Conservation (phyloP, 1,140 invertebrate genomes). For the Bradysia coprophila region DNA sequence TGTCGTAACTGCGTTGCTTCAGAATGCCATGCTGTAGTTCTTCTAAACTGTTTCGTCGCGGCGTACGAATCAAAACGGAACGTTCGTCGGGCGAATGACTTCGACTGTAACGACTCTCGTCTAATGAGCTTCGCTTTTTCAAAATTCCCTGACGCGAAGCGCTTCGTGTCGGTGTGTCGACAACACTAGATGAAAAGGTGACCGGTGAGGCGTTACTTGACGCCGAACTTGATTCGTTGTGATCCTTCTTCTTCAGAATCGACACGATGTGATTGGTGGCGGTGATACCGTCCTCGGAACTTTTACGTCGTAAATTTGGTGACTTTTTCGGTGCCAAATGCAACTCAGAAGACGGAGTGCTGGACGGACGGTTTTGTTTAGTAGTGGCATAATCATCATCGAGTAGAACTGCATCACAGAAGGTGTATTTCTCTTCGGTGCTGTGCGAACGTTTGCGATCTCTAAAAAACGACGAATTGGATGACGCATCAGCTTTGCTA, state of each 20-base stretch:
- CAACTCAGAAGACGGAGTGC: background rate
- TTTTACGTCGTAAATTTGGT: constrained; percentile 16
- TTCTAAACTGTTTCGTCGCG: constrained; percentile 26
- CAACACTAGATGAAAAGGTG: constrained; percentile 45
- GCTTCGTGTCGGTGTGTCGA: constrained; percentile 33
- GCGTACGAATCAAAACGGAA: constrained; percentile 20
- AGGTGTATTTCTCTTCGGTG: background rate
- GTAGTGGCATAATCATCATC: background rate
- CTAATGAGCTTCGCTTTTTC: constrained; percentile 59
- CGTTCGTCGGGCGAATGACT: constrained; percentile 23
- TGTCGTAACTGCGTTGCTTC: constrained; percentile 41
- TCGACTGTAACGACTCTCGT: constrained; percentile 38
- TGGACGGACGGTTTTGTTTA: background rate
- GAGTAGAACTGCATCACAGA: too few relatives aligned
- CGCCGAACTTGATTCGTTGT: constrained; percentile 27
- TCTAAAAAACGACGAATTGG: background rate
- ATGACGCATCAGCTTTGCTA: background rate
- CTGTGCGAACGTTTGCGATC: background rate
- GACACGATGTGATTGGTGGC: constrained; percentile 38
- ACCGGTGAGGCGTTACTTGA: constrained; percentile 41
- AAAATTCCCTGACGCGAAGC: constrained; percentile 52
- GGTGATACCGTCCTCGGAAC: constrained; percentile 20
- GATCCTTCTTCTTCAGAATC: constrained; percentile 60
- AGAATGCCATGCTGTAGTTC: constrained; percentile 41
- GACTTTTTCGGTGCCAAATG: constrained; percentile 10